Conservation (phyloP, 2,888 invertebrate genomes). For the Oxyscelio sp. region DNA sequence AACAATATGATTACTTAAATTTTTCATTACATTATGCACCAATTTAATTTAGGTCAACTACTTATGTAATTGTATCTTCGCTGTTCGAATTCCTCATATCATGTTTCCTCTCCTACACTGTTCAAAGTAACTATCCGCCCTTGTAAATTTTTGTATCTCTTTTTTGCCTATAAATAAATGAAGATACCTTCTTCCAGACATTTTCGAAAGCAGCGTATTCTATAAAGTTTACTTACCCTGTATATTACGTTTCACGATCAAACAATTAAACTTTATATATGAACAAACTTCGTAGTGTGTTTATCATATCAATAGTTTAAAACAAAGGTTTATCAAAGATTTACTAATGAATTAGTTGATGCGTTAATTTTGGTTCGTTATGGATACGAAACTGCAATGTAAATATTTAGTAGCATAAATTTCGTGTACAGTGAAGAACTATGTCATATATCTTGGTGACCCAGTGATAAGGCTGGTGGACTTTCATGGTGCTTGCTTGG, state of each 20-base stretch:
- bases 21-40: background rate
- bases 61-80: constrained; percentile 25
- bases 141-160: background rate
- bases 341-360: constrained; percentile 52
- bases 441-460: too few relatives aligned
- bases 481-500: constrained; percentile 9
- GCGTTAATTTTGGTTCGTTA: constrained; percentile 54
- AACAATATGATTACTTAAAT: constrained; percentile 11
- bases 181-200: constrained; percentile 1
- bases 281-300: constrained; percentile 35
- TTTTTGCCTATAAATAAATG: constrained; percentile 12
- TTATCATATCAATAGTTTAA: constrained; percentile 49
- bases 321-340: constrained; percentile 54
- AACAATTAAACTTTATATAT: constrained; percentile 43
- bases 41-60: constrained; percentile 34
- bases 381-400: constrained; percentile 32
- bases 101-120: background rate
- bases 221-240: constrained; percentile 5
- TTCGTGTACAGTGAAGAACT: constrained; percentile 32
- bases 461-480: constrained; percentile 27
- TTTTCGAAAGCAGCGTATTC: constrained; percentile 1
- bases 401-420: constrained; percentile 49
- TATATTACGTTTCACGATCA: constrained; percentile 21
- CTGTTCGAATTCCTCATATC: constrained; percentile 11
- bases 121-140: constrained; percentile 3